Base-by-base conservation (phyloP, 2,888 invertebrate species). In the Smittia aterrima region DNA sequence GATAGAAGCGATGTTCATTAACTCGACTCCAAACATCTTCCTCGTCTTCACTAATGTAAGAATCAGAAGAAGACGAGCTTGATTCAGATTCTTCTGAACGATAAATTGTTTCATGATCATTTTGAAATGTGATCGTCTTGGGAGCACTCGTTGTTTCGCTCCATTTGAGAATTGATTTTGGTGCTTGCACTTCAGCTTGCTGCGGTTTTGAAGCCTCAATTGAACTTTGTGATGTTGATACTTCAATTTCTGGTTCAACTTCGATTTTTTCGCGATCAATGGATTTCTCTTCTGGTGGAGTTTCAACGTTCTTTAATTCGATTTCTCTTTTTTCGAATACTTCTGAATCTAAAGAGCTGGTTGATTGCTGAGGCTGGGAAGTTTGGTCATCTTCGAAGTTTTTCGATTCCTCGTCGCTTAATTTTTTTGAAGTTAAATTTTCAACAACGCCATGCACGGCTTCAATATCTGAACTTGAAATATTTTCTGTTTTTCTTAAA, bases 1-100 rank as follows among this genome's bases (percentile, higher is more conserved):
- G 20, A 27, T 66, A 38, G 22, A 27, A 18, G 1, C 66, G 16
- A 40, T 66, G 66, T 13, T 32, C 1, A 22, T 66, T 18, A 11
- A 66, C 25, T 32, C 66, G 38, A 20, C 18, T 66, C 66, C 66
- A 66, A 66, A 66, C 22, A n/a, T 66, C 66, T n/a, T 66, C 66
- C 13, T 66, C 66, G 2, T 66, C 64, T 7, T 58, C 58, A 13
- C 24, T 24, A 16, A n/a, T 6, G 58, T 22, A 20, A 13, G 7
- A 13, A 20, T 40, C 66, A 1, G 4, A 13, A 1, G 25, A 38
- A 16, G 40, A 9, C 3, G 20, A n/a, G 1, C 13, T 13, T 7
- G 22, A 22, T 62, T 22, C 62, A 3, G 62, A n/a, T n/a, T n/a
- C n/a, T 4, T 6, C n/a, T 13, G 64, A 11, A 3, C 6, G 24